These are phyloP conservation scores for Paedocypris micromegethes DNA, from an alignment of 2,797 vertebrate genomes.

Conservation along the genomic window DNA sequence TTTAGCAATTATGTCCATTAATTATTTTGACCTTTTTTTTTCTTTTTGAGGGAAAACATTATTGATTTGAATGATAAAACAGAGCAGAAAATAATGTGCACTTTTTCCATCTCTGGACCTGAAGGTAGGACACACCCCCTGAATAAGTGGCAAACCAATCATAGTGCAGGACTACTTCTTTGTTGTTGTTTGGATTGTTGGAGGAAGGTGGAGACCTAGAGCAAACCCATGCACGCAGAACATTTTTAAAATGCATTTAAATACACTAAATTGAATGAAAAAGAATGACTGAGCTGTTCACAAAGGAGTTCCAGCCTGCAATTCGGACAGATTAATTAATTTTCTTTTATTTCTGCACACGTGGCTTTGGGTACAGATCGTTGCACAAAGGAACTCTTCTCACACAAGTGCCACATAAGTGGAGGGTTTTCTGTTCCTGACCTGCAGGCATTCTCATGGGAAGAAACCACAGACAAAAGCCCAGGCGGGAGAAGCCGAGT, in stretches of 20 bases:
- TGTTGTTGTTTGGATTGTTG: too few relatives aligned
- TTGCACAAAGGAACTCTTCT: conserved; percentile 33
- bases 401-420: conserved; percentile 28
- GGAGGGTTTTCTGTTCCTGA: conserved; percentile 58
- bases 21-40: conserved; percentile 14
- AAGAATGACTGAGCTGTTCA: conserved; percentile 1
- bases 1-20: conserved; percentile 54
- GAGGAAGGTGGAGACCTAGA: too few relatives aligned
- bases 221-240: too few relatives aligned
- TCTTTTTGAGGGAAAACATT: conserved; percentile 25
- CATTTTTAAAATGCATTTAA: too few relatives aligned
- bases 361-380: conserved; percentile 24
- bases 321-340: conserved; percentile 29
- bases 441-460: conserved; percentile 57
- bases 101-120: too few relatives aligned
- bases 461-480: conserved; percentile 63
- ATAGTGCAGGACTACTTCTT: too few relatives aligned
- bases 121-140: too few relatives aligned
- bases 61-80: too few relatives aligned
- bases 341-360: conserved; percentile 10
- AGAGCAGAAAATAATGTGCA: too few relatives aligned
- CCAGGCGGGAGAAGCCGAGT: conserved; percentile 52
- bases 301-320: conserved; percentile 4
- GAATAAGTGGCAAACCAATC: too few relatives aligned
- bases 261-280: background rate